These are phyloP conservation scores for Otus sunia DNA, from an alignment of 2,113 vertebrate genomes.

Conservation along the genomic window DNA sequence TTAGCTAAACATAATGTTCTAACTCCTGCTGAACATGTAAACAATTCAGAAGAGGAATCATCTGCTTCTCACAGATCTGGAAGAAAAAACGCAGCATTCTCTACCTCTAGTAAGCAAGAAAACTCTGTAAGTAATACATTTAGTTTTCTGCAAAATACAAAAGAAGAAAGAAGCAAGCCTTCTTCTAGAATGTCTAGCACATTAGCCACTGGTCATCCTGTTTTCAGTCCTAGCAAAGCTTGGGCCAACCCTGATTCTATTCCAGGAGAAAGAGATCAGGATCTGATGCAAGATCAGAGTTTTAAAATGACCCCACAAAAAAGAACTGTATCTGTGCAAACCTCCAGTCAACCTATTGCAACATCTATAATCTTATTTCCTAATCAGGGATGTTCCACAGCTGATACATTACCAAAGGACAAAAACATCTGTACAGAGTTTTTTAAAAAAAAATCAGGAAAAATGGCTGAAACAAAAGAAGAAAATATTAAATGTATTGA, in stretches of 20 bases:
- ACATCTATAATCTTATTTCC: slow-evolving; percentile 58
- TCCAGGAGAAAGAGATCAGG: slow-evolving; percentile 49
- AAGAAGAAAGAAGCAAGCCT: not conserved
- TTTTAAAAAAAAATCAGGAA: slow-evolving; percentile 35
- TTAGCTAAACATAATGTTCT: slow-evolving; percentile 59
- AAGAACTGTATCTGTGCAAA: slow-evolving; percentile 41
- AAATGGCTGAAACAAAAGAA: slow-evolving; percentile 26
- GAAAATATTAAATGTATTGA: slow-evolving; percentile 54
- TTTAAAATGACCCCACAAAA: slow-evolving; percentile 64
- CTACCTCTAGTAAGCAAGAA: not conserved
- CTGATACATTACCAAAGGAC: slow-evolving; percentile 29
- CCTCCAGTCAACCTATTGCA: slow-evolving; percentile 57
- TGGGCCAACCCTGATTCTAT: slow-evolving; percentile 32
- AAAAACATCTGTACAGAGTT: slow-evolving; percentile 6
- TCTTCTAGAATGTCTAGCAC: not conserved
- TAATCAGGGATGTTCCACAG: slow-evolving; percentile 55
- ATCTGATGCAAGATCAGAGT: slow-evolving; percentile 61
- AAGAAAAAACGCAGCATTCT: not conserved
- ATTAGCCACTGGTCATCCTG: not conserved
- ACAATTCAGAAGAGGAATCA: slow-evolving; percentile 41
- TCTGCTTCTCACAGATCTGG: not conserved
- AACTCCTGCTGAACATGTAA: slow-evolving; percentile 23
- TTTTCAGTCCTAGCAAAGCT: slow-evolving; percentile 50
- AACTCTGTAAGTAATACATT: not conserved
- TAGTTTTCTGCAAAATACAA: slow-evolving; percentile 3